A percentile compares a stretch with the other conserved stretches of the same genome.
Evolutionary conservation across 2,888 invertebrate species (phyloP).

Genomic region (Eristalinus aeneus): DNA sequence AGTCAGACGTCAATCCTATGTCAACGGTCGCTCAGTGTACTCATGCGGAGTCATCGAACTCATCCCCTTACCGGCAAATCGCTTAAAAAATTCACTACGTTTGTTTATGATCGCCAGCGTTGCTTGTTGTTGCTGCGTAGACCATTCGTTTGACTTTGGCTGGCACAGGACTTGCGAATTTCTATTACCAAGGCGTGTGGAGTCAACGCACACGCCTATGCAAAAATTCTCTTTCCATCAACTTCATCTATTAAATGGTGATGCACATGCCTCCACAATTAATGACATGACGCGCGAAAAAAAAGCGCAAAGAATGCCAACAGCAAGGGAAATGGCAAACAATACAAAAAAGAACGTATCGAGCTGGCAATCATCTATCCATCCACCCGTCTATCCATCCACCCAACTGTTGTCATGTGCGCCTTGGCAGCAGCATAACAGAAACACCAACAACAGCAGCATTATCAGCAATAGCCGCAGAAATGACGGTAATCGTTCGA

Average conservation of each 20-base stretch:
- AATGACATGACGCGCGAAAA: constrained; percentile 52
- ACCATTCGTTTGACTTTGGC: constrained; percentile 38
- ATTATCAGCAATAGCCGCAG: not conserved
- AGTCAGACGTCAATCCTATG: constrained; percentile 25
- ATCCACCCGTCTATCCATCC: constrained; percentile 47
- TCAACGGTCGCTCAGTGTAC: constrained; percentile 20
- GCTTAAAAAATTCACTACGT: constrained; percentile 46
- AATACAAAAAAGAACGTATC: constrained; percentile 45
- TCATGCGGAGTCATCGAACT: constrained; percentile 51
- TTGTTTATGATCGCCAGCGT: constrained; percentile 44
- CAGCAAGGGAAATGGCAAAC: not conserved
- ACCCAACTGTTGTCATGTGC: constrained; percentile 46
- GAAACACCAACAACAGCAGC: constrained; percentile 4
- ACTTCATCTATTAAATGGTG: constrained; percentile 18
- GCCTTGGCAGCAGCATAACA: not conserved
- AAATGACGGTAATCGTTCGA: constrained; percentile 34
- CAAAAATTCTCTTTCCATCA: constrained; percentile 50
- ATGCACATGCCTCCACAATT: constrained; percentile 41
- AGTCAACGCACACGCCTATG: constrained; percentile 32
- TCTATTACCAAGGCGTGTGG: constrained; percentile 62
- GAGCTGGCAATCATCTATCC: constrained; percentile 54
- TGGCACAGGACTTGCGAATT: constrained; percentile 66
- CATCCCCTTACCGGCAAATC: constrained; percentile 8
- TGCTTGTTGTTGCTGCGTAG: constrained; percentile 51
- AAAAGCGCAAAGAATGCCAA: constrained; percentile 20